These are phyloP conservation scores for Paramisgurnus dabryanus DNA, from an alignment of 2,113 vertebrate genomes.

Conservation along the genomic window DNA sequence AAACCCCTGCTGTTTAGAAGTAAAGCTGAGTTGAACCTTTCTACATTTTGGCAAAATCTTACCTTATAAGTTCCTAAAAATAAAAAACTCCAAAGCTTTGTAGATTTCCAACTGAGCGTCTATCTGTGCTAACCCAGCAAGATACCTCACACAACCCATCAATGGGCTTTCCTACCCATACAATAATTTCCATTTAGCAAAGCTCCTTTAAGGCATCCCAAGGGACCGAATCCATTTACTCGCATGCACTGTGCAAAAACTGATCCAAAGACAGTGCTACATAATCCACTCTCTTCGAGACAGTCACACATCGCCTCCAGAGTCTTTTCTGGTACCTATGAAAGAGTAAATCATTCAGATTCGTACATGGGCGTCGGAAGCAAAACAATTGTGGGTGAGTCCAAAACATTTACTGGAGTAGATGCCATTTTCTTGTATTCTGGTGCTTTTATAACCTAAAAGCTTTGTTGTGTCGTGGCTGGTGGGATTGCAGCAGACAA, in stretches of 20 bases:
- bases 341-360: too few species aligned
- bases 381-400: too few species aligned
- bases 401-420: too few species aligned
- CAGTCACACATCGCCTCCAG: neutral
- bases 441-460: too few species aligned
- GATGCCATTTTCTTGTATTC: too few species aligned
- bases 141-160: conserved; percentile 8
- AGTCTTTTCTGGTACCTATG: too few species aligned
- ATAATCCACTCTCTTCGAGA: neutral
- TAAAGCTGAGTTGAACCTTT: neutral
- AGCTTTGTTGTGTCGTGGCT: too few species aligned
- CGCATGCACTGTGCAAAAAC: neutral
- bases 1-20: neutral
- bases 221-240: conserved; percentile 22
- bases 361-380: too few species aligned
- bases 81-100: conserved; percentile 8
- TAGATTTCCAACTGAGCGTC: neutral
- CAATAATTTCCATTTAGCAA: conserved; percentile 35
- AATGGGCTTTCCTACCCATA: conserved; percentile 12
- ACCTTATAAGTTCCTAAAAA: neutral
- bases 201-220: conserved; percentile 11
- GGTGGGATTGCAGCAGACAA: too few species aligned
- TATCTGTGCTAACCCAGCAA: conserved; percentile 19
- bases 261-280: conserved; percentile 17
- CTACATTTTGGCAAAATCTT: conserved; percentile 19